Base-by-base conservation (phyloP, 2,888 invertebrate species). In the Tetrapedia diversipes region DNA sequence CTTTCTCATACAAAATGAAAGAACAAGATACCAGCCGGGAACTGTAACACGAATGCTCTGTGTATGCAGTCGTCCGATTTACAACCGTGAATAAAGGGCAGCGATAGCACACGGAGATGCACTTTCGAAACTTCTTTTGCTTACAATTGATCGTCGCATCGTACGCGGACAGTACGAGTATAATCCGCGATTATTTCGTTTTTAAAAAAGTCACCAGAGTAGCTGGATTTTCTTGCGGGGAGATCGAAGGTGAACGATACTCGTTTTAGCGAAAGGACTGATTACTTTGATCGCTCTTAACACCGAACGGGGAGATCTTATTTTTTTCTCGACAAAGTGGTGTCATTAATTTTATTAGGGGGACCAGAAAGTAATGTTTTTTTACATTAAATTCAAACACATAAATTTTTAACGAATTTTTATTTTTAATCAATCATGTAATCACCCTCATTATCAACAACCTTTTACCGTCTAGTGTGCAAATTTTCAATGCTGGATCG, bases 181-280 rank as follows among this genome's bases (percentile, higher is more conserved):
- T 87, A 19, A 79, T 87, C 53, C 77, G 72, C 0, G 84, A 84
- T 63, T 88, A 87, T 51, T 87, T 88, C 11, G 32, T 60, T 11
- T 79, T 80, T 27, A 88, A 88, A 45, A 63, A 79, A 3, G 69
- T 87, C 16, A 41, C 64, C 6, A 61, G 76, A 22, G 79, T 88
- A 1, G 86, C 74, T 19, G 88, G 84, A 43, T 85, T 88, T 56
- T 86, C 84, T 1, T 88, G 88, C 32, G 78, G 68, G 24, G 37
- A 81, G 29, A 29, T 14, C 3, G 47, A 78, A 53, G 60, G 88
- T 87, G 56, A 66, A 78, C 69, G 22, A 16, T 32, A 3, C 16
- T 43, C 0, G 1, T 11, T n/a, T n/a, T n/a, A n/a, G n/a, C n/a
- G n/a, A n/a, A n/a, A n/a, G n/a, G n/a, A n/a, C n/a, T n/a, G n/a